phyloP scores from a whole-genome alignment of 2,113 vertebrate genomes.

The Mormoops blainvillei region DNA sequence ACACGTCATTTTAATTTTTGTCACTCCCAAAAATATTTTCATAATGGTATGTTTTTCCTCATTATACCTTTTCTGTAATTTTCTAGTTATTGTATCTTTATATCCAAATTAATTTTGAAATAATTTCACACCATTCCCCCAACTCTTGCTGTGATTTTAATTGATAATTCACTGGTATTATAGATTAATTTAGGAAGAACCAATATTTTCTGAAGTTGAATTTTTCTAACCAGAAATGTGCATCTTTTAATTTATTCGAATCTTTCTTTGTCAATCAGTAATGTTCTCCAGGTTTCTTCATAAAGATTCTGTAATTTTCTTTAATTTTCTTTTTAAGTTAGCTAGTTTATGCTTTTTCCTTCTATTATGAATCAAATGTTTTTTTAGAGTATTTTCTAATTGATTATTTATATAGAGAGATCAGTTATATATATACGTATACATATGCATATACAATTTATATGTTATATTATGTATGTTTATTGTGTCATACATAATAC shows the following conservation, averaged over 20 bases:
- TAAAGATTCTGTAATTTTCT: neutral
- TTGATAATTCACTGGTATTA: neutral
- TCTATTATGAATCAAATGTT: neutral
- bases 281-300: neutral
- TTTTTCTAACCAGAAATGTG: neutral
- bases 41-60: neutral
- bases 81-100: neutral
- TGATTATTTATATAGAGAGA: neutral
- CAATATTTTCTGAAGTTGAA: neutral
- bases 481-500: neutral
- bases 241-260: neutral
- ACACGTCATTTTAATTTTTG: neutral
- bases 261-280: neutral
- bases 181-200: neutral
- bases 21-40: neutral
- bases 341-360: neutral
- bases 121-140: neutral
- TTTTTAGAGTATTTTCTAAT: neutral
- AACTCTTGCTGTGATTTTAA: neutral
- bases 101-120: neutral
- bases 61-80: neutral
- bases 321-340: neutral
- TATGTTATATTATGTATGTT: neutral
- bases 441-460: neutral
- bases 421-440: neutral